Conservation (phyloP, 2,888 invertebrate genomes). For the Lymantria monacha region DNA sequence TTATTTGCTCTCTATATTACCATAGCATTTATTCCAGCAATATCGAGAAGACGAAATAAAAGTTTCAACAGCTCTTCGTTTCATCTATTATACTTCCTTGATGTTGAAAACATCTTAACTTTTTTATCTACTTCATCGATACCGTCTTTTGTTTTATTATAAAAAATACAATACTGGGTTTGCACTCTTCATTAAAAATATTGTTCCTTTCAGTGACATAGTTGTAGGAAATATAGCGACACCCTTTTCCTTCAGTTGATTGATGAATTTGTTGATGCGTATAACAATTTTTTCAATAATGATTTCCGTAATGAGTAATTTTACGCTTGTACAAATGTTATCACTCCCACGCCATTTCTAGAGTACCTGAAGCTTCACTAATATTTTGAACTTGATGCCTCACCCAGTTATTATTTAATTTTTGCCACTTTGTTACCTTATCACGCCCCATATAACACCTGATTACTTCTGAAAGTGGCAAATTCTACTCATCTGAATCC, state of each 20-base stretch:
- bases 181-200: slow-evolving; percentile 14
- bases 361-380: slow-evolving; percentile 27
- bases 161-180: slow-evolving; percentile 25
- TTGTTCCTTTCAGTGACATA: slow-evolving; percentile 9
- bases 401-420: slow-evolving; percentile 24
- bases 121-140: slow-evolving; percentile 26
- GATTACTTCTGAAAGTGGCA: no score
- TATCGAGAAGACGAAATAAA: slow-evolving; percentile 30
- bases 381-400: slow-evolving; percentile 29
- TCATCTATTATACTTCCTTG: slow-evolving; percentile 35
- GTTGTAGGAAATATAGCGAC: slow-evolving; percentile 18
- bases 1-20: slow-evolving; percentile 25
- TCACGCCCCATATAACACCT: no score
- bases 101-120: slow-evolving; percentile 20
- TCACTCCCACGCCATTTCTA: slow-evolving; percentile 28
- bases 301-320: slow-evolving; percentile 27
- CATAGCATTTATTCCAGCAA: slow-evolving; percentile 34
- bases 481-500: no score
- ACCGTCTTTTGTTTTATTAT: slow-evolving; percentile 27
- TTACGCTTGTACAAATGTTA: slow-evolving; percentile 31
- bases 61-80: slow-evolving; percentile 36
- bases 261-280: slow-evolving; percentile 13
- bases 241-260: slow-evolving; percentile 26
- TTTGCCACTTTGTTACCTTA: no score
- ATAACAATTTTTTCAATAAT: slow-evolving; percentile 17